Evolutionary conservation across 2,888 invertebrate genomes (phyloP).

Genomic region (Eupithecia vulgata): DNA sequence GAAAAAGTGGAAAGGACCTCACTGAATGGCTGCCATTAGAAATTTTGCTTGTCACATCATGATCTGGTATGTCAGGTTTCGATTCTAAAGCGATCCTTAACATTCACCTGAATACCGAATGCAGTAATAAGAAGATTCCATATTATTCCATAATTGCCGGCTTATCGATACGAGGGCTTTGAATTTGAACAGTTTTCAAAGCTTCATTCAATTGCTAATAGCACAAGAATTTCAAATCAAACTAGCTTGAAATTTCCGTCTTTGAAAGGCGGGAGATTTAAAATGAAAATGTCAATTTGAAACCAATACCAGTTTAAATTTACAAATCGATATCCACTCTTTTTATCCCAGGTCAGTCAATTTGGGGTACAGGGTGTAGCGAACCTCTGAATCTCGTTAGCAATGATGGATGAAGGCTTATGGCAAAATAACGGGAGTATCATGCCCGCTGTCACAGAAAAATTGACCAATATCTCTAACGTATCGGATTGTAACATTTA

Average conservation of each 20-base stretch:
- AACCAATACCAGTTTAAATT: conserved; percentile 51
- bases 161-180: background rate
- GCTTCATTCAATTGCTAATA: conserved; percentile 5
- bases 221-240: background rate
- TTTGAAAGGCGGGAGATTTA: background rate
- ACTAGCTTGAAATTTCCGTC: background rate
- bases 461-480: conserved; percentile 54
- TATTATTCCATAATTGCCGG: conserved; percentile 9
- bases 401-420: conserved; percentile 64
- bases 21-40: too few species aligned
- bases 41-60: too few species aligned
- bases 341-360: conserved; percentile 28
- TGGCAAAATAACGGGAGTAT: conserved; percentile 44
- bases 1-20: too few species aligned
- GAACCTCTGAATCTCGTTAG: conserved; percentile 59
- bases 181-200: conserved; percentile 1
- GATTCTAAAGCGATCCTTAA: background rate
- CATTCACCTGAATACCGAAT: background rate
- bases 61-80: too few species aligned
- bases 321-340: conserved; percentile 35
- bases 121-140: background rate
- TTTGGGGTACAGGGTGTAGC: conserved; percentile 19
- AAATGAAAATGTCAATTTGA: conserved; percentile 51
- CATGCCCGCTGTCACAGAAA: conserved; percentile 48
- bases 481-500: conserved; percentile 43